phyloP scores from a whole-genome alignment of 2,888 invertebrate genomes.

The Pyrocoelia pectoralis region DNA sequence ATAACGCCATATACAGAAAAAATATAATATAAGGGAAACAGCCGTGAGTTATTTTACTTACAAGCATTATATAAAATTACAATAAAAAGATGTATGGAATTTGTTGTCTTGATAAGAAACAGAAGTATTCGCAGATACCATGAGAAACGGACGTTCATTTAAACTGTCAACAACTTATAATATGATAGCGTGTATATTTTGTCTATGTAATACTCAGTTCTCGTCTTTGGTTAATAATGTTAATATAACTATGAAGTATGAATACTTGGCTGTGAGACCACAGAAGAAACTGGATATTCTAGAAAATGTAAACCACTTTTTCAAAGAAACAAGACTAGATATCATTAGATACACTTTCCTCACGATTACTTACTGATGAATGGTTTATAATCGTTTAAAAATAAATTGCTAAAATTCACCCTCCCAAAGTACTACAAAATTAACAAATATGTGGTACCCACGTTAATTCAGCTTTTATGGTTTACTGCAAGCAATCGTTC shows the following conservation, averaged over 20 bases:
- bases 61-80: neutral
- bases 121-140: conserved; percentile 2
- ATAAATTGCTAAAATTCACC: too few species aligned
- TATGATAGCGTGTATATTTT: conserved; percentile 20
- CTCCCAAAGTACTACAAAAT: too few species aligned
- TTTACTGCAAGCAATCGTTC: too few species aligned
- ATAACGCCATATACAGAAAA: too few species aligned
- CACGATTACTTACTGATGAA: conserved; percentile 6
- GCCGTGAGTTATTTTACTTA: neutral
- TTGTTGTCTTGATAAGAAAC: conserved; percentile 5
- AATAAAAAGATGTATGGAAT: neutral
- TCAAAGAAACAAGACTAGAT: conserved; percentile 21
- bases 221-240: conserved; percentile 20
- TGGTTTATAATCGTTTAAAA: too few species aligned
- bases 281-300: conserved; percentile 32
- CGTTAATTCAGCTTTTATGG: too few species aligned
- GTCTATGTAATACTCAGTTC: conserved; percentile 18
- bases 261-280: conserved; percentile 23
- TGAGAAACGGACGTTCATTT: conserved; percentile 3
- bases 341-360: conserved; percentile 14
- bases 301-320: conserved; percentile 33
- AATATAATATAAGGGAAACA: too few species aligned
- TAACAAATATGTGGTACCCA: too few species aligned
- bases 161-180: conserved; percentile 22
- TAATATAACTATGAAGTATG: conserved; percentile 20